Base-by-base conservation (phyloP, 2,113 vertebrate genomes). In the Hystrix cristata region DNA sequence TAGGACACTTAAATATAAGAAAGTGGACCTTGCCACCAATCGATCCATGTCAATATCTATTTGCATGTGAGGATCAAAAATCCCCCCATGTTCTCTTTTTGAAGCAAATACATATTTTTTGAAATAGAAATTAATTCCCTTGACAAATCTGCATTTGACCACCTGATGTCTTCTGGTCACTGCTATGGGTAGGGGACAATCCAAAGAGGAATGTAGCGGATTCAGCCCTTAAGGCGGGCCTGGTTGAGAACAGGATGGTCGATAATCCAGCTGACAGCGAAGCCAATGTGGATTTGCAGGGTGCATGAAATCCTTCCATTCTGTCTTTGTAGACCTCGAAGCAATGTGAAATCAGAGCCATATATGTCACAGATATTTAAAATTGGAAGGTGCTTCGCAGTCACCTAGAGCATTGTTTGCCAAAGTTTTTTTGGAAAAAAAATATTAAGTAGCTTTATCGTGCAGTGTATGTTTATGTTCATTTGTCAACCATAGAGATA, bases 21-120 rank as follows among this genome's bases (percentile, higher is more conserved):
- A 97, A 97, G 97, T 60, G 55, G 71, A 87, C 62, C 21, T 43
- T 83, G 87, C 46, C 79, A 7, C 62, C 88, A 97, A 97, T 86
- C 90, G 97, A 95, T 60, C 9, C 86, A 82, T n/a, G 87, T 83
- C 94, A 95, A 89, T 27, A 72, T 89, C 60, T 94, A 57, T 94
- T 84, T 96, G 18, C 65, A 90, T 46, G 43, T 93, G 21, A 90
- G 83, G 13, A 79, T 94, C 83, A 90, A 78, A 95, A 91, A 53
- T 92, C 59, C 87, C 31, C 46, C 1, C 6, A 1, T 34, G 15
- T 91, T 91, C 57, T 92, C 71, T 76, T 88, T 87, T 92, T 27
- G 94, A 91, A 91, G 60, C 53, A 83, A 57, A 87, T 80, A 84
- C 87, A 62, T 59, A 71, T 93, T 96, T 90, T 76, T 92, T 85